Conservation (phyloP, 2,113 vertebrate genomes). For the Verasper variegatus region DNA sequence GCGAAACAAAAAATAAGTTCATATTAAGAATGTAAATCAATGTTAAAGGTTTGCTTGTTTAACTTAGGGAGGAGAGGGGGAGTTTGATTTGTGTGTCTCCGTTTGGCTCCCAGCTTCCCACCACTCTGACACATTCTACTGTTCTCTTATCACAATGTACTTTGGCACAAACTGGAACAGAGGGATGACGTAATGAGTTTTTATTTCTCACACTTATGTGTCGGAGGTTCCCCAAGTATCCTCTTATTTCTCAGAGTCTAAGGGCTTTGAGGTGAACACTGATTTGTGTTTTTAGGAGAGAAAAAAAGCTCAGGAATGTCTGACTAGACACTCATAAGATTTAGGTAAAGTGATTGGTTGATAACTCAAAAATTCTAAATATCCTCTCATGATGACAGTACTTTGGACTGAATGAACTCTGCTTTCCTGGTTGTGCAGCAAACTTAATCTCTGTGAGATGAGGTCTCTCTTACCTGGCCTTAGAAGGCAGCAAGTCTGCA, state of each 20-base stretch:
- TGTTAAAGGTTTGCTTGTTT: background rate
- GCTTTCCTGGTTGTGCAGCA: constrained; percentile 30
- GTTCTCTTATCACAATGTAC: constrained; percentile 13
- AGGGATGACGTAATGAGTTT: constrained; percentile 16
- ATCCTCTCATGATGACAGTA: constrained; percentile 10
- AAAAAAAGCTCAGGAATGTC: constrained; percentile 8
- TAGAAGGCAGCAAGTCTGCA: constrained; percentile 55
- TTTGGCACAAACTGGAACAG: constrained; percentile 1
- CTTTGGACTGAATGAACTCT: constrained; percentile 44
- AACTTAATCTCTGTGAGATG: constrained; percentile 23
- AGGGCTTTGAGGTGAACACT: background rate
- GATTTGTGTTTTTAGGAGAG: constrained; percentile 13
- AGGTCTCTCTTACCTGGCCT: constrained; percentile 44
- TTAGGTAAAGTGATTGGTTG: constrained; percentile 26
- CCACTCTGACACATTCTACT: background rate
- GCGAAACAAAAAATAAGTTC: background rate
- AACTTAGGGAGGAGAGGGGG: background rate
- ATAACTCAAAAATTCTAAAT: constrained; percentile 43
- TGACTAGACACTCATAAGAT: constrained; percentile 19
- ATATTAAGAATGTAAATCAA: background rate
- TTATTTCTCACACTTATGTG: constrained; percentile 21
- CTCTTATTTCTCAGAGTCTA: background rate
- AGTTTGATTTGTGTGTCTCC: background rate
- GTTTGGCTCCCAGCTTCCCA: background rate
- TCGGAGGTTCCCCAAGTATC: constrained; percentile 7